Evolutionary conservation across 2,797 vertebrate genomes (phyloP).

Genomic region (Sebastes kiyomatsui): DNA sequence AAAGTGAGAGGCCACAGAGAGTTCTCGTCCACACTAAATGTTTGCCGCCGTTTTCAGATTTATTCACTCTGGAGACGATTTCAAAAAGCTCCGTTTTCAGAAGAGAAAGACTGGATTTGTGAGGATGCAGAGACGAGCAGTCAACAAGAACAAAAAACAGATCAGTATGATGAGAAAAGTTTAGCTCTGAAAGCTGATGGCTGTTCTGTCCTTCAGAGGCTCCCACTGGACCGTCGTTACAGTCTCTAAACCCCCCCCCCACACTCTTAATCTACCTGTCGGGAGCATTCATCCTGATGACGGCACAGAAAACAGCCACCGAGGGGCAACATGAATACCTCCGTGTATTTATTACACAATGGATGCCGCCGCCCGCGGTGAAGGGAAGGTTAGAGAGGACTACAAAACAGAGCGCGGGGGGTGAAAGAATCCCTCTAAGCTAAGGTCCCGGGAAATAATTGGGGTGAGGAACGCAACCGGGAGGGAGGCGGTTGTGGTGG

Average conservation of each 20-base stretch:
- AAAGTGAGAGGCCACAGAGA: too few relatives aligned
- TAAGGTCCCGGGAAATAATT: constrained; percentile 61
- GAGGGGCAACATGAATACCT: constrained; percentile 27
- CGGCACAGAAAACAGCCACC: not conserved
- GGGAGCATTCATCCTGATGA: constrained; percentile 25
- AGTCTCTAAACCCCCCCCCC: not conserved
- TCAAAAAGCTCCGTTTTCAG: not conserved
- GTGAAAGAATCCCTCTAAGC: constrained; percentile 34
- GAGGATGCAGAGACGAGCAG: not conserved
- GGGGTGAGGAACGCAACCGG: constrained; percentile 54
- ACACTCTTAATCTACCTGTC: not conserved
- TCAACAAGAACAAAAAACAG: not conserved
- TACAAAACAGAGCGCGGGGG: constrained; percentile 26
- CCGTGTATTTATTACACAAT: constrained; percentile 32
- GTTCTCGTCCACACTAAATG: not conserved
- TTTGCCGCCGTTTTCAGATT: not conserved
- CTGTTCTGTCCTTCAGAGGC: constrained; percentile 33
- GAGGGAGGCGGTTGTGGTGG: constrained; percentile 24
- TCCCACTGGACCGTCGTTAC: not conserved
- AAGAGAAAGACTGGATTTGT: not conserved
- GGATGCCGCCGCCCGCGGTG: constrained; percentile 4
- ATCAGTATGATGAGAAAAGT: not conserved
- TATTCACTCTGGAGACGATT: not conserved
- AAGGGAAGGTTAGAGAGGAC: constrained; percentile 25
- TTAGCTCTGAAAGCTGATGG: not conserved